Conservation (phyloP, 2,797 vertebrate species). For the Monodelphis domestica region DNA sequence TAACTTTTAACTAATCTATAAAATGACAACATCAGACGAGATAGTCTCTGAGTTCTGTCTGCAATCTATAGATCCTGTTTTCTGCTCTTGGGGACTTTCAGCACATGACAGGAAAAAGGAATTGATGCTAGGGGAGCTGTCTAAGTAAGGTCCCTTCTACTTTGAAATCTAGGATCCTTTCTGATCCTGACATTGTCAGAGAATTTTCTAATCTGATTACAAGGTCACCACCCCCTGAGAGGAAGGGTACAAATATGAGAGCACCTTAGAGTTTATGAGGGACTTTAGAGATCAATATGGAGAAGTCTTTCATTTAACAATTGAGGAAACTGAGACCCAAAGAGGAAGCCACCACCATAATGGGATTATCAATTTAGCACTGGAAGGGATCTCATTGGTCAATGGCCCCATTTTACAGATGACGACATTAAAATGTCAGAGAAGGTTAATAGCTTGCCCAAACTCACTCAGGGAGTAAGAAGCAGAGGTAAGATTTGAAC, state of each 20-base stretch:
- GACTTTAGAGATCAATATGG: background rate
- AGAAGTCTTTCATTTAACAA: background rate
- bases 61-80: background rate
- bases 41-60: too few species aligned
- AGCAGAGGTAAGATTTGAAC: background rate
- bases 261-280: background rate
- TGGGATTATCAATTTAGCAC: background rate
- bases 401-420: background rate
- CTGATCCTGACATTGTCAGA: background rate
- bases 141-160: too few species aligned
- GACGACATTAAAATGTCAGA: background rate
- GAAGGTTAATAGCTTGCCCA: background rate
- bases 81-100: background rate
- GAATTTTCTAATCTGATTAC: background rate
- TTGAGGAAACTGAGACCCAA: background rate
- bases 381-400: background rate
- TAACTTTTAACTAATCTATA: too few species aligned
- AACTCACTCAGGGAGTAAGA: background rate
- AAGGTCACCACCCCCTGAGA: background rate
- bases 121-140: background rate
- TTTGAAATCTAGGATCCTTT: too few species aligned
- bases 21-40: too few species aligned
- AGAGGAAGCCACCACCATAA: too few species aligned
- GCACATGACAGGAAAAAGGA: background rate
- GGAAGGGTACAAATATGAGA: background rate